Evolutionary conservation across 2,888 invertebrate genomes (phyloP).

Genomic region (Bembecia ichneumoniformis): DNA sequence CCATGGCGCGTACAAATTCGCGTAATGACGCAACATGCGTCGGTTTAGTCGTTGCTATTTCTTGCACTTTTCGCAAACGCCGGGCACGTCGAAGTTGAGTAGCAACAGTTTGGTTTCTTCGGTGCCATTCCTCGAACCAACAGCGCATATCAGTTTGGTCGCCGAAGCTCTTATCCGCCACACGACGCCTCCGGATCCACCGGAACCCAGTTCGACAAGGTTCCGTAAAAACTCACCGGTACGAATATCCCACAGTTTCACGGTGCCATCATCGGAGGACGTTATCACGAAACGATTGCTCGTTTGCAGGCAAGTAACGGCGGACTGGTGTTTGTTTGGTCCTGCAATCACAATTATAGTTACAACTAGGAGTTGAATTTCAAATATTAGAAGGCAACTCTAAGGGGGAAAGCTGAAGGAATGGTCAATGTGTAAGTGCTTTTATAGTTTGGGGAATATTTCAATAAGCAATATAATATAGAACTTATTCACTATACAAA

Average conservation of each 20-base stretch:
- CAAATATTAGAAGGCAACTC: background rate
- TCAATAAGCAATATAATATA: no score
- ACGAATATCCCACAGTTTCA: conserved; percentile 98
- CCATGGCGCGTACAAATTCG: conserved; percentile 63
- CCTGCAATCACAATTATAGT: conserved; percentile 66
- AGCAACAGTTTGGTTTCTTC: conserved; percentile 99
- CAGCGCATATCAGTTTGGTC: conserved; percentile 97
- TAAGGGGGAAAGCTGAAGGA: no score
- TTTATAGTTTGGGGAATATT: no score
- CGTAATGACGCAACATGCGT: conserved; percentile 58
- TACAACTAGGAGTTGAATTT: background rate
- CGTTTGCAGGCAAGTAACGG: conserved; percentile 98
- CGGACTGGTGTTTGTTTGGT: conserved; percentile 96
- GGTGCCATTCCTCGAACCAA: conserved; percentile 98
- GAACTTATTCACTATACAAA: no score
- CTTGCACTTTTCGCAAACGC: conserved; percentile 74
- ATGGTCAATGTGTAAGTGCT: background rate
- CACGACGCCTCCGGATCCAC: conserved; percentile 98
- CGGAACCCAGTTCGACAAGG: conserved; percentile 92
- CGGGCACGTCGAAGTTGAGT: conserved; percentile 94
- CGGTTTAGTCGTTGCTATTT: conserved; percentile 66
- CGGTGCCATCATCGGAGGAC: conserved; percentile 99
- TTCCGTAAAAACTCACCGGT: conserved; percentile 97
- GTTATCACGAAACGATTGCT: conserved; percentile 98
- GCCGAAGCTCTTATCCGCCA: conserved; percentile 97